Conservation (phyloP, 35 echinoderm and acorn worm species). For the Heliocidaris tuberculata region DNA sequence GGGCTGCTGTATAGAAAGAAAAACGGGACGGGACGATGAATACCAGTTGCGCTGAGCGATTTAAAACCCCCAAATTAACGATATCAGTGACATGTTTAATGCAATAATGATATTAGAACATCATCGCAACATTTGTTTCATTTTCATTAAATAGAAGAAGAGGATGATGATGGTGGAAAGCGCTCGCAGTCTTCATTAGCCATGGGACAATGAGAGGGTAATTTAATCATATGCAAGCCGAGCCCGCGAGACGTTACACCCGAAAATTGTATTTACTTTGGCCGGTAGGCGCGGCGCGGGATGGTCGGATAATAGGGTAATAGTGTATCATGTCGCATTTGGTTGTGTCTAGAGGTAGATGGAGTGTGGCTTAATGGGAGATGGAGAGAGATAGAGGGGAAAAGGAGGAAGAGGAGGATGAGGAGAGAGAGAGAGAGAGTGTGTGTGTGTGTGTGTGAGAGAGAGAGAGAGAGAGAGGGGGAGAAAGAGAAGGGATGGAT, state of each 20-base stretch:
- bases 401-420: neutral
- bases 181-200: neutral
- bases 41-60: neutral
- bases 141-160: neutral
- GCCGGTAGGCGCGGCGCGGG: neutral
- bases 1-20: no score
- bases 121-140: neutral
- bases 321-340: neutral
- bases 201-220: neutral
- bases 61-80: neutral
- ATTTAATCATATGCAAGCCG: neutral
- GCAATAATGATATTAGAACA: neutral
- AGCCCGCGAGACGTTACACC: neutral
- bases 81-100: neutral
- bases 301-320: neutral
- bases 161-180: neutral
- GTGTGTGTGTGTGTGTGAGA: neutral
- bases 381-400: neutral
- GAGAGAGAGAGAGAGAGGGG: neutral
- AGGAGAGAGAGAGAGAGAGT: neutral
- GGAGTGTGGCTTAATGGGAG: neutral
- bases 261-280: slow-evolving; percentile 2
- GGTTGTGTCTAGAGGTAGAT: neutral
- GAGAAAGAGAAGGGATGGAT: neutral
- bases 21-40: neutral